These are phyloP conservation scores for Stramonita haemastoma DNA, from an alignment of 2,888 invertebrate species.

Conservation along the genomic window DNA sequence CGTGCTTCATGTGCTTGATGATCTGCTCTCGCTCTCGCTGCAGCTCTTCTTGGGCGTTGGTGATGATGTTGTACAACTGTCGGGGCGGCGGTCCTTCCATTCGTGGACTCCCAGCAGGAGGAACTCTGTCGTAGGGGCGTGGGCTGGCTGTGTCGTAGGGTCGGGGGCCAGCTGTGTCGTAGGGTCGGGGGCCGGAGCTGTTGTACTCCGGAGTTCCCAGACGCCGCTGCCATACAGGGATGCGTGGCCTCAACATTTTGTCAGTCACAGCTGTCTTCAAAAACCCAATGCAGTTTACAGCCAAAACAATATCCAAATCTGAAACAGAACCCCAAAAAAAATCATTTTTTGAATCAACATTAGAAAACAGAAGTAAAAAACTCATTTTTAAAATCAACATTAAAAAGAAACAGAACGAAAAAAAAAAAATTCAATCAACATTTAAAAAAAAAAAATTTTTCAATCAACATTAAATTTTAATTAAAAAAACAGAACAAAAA, in stretches of 20 bases:
- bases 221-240: slow-evolving; percentile 26
- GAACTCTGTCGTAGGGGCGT: neutral
- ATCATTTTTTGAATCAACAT: neutral
- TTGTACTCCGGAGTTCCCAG: slow-evolving; percentile 16
- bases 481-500: no score
- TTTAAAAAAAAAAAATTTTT: no score
- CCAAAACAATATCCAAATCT: neutral
- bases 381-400: neutral
- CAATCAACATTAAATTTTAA: no score
- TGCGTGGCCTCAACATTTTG: slow-evolving; percentile 16
- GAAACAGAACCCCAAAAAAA: neutral
- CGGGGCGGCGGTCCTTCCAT: neutral
- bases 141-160: neutral
- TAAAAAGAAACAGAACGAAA: no score
- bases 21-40: slow-evolving; percentile 15
- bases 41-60: neutral
- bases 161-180: neutral
- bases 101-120: neutral
- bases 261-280: neutral
- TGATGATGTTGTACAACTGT: neutral
- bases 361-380: neutral
- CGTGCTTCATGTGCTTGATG: neutral
- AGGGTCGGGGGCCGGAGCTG: neutral
- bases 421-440: no score
- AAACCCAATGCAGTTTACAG: neutral